Percentiles rank a stretch among this genome's conserved stretches.
These are phyloP conservation scores for Gymnothorax reevesii DNA, from an alignment of 2,797 vertebrate species.

Conservation along the genomic window DNA sequence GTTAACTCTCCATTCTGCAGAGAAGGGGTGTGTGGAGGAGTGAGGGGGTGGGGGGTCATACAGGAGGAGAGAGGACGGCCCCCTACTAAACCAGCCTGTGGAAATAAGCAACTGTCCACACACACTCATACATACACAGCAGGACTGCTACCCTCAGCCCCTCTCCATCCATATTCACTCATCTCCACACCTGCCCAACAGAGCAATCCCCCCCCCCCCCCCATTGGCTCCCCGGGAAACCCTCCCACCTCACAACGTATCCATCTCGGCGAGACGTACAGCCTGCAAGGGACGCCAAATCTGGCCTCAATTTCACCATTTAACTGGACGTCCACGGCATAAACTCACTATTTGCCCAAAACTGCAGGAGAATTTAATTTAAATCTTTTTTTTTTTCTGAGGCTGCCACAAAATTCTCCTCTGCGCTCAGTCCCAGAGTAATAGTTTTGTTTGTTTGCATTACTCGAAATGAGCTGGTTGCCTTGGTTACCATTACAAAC, in stretches of 20 bases:
- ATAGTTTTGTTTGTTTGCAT: neutral
- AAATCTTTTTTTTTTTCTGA: too few species aligned
- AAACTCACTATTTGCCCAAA: too few species aligned
- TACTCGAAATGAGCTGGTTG: neutral
- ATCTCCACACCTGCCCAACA: constrained; percentile 13
- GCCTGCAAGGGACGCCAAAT: neutral
- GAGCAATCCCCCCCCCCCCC: constrained; percentile 25
- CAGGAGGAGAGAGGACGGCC: too few species aligned
- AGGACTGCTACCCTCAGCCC: constrained; percentile 52
- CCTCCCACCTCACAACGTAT: neutral
- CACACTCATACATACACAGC: constrained; percentile 34
- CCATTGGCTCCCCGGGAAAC: neutral
- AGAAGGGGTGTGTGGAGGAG: too few species aligned
- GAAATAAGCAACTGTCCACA: neutral
- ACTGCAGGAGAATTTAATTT: too few species aligned
- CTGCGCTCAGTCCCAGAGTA: neutral
- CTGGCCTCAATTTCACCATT: too few species aligned
- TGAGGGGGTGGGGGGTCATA: too few species aligned
- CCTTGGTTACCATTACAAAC: neutral
- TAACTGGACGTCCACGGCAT: too few species aligned
- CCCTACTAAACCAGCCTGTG: too few species aligned
- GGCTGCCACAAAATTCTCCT: neutral
- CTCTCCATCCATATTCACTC: constrained; percentile 63
- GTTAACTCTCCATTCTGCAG: too few species aligned
- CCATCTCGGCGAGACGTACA: neutral